Evolutionary conservation across 1,140 invertebrate species (phyloP), one percentile per base, ranked within the genome.

Genomic region (Zaprionus kolodkinae): DNA sequence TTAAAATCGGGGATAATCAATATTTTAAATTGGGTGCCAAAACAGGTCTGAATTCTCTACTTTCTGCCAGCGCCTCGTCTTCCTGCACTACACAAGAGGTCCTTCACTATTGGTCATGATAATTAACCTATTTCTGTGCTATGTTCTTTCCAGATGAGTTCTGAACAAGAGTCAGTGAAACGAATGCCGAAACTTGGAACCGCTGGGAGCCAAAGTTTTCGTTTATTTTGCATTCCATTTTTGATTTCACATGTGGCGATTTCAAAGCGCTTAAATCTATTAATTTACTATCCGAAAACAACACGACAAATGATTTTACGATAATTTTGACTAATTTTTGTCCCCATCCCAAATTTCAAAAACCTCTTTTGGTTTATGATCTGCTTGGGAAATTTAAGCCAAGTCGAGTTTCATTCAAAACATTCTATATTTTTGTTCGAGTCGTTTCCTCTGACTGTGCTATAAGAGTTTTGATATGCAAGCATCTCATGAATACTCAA

Each of bases 41-140:
- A 52, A 72, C 25, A 50, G 43, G 59, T 38, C 9, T 27, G 56
- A 52, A 36, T 25, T 59, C 17, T 25, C 10, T 43, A 36, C 36
- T 61, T 55, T 45, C 13, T 50, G 17, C 45, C 35, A n/a, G 15
- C 50, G 25, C 71, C 15, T 38, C 40, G 45, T 15, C 11, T 50
- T 12, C 27, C 12, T 15, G 15, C 13, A n/a, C n/a, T 52, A 6
- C 10, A 7, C 38, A 9, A 48, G 27, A 30, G n/a, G 45, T 50
- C 11, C 11, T 3, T 21, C 17, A 15, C 6, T 17, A 45, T 10
- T 30, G 21, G 9, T 17, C 35, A 4, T 35, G 30, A 73, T 25
- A 66, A 71, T 76, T 82, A 83, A 82, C 59, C 21, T 61, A 82
- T 82, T 74, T 82, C 43, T 48, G 48, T 82, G 79, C 50, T 59